Evolutionary conservation across 2,797 vertebrate species (phyloP).

Genomic region (Paramormyrops hopkinsi): DNA sequence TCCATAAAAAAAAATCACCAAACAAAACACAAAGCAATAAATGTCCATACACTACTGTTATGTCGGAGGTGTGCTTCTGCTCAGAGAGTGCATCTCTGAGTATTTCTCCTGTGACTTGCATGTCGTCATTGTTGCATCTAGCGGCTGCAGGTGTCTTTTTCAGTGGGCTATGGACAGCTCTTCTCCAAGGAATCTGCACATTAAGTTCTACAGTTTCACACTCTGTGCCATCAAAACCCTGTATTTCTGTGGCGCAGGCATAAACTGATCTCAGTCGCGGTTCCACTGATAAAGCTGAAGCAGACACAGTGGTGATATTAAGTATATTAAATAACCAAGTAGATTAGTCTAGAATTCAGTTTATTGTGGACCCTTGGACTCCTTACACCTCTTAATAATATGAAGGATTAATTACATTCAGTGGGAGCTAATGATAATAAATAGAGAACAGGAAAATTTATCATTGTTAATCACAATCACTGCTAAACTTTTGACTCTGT

Average conservation of each 20-base stretch:
- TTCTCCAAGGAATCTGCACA: slow-evolving; percentile 1
- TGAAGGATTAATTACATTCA: background rate
- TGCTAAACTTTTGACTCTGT: background rate
- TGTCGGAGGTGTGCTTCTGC: background rate
- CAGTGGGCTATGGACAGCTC: background rate
- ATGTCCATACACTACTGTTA: background rate
- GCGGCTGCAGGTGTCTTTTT: background rate
- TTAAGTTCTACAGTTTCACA: slow-evolving; percentile 4
- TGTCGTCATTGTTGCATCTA: background rate
- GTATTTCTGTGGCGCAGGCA: background rate
- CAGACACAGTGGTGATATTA: background rate
- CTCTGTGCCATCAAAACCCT: background rate
- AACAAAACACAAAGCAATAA: slow-evolving; percentile 2
- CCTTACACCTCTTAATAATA: background rate
- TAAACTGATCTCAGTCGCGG: background rate
- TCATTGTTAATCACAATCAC: background rate
- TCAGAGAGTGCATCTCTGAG: background rate
- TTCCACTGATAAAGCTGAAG: background rate
- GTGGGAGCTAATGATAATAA: background rate
- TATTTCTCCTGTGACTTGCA: background rate
- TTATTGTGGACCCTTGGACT: background rate
- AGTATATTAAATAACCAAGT: background rate
- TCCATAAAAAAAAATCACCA: background rate
- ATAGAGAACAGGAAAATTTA: background rate
- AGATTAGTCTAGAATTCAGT: background rate